Evolutionary conservation across 2,113 vertebrate species (phyloP).

Genomic region (Piaya cayana): DNA sequence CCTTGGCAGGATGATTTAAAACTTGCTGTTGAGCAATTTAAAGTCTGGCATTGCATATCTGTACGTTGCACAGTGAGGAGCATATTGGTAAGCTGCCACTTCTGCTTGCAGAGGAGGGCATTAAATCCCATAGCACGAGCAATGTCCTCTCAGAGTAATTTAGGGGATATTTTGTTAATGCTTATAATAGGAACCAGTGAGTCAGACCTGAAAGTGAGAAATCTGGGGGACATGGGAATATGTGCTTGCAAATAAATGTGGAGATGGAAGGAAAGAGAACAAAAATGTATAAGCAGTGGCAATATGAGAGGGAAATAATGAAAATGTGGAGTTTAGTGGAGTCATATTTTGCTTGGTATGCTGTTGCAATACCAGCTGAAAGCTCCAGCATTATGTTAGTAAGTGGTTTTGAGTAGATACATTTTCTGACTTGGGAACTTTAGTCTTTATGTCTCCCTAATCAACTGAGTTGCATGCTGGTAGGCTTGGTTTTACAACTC

Average conservation of each 20-base stretch:
- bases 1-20: slow-evolving; percentile 73
- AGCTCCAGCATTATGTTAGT: background rate
- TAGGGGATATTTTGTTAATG: slow-evolving; percentile 50
- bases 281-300: background rate
- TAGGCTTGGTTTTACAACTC: background rate
- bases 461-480: background rate
- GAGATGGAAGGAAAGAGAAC: background rate
- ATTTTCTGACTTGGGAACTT: background rate
- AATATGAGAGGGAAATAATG: background rate
- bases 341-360: background rate
- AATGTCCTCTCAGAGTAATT: slow-evolving; percentile 38
- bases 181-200: slow-evolving; percentile 59
- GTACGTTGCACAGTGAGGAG: slow-evolving; percentile 38
- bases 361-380: background rate
- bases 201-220: slow-evolving; percentile 55
- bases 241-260: slow-evolving; percentile 17
- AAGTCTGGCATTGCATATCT: slow-evolving; percentile 65
- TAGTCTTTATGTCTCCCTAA: background rate
- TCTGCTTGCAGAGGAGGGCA: slow-evolving; percentile 32
- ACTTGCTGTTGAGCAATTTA: slow-evolving; percentile 72
- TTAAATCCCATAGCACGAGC: slow-evolving; percentile 39
- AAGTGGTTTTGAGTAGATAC: background rate
- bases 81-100: slow-evolving; percentile 53
- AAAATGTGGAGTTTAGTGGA: background rate
- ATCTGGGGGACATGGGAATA: background rate